Evolutionary conservation across 2,113 vertebrate genomes (phyloP), one percentile per base, ranked within the genome.

Genomic region (Sclerurus mexicanus): DNA sequence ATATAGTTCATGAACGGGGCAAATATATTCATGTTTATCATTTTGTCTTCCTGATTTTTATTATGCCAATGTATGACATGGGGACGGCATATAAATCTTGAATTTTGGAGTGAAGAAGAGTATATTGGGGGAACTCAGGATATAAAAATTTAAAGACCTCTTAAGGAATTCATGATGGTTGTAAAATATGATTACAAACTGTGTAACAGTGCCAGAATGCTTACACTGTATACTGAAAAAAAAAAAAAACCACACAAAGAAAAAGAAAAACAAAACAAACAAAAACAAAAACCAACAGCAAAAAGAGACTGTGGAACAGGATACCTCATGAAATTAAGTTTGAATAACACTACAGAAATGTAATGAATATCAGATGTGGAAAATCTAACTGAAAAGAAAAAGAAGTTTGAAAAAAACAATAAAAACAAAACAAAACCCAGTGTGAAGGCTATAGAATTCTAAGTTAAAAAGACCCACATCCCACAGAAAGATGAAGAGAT

Each of bases 101-200:
- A 95, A 69, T 81, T 90, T 84, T 93, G 35, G 44, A 77, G 25
- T 77, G 60, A 93, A 75, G n/a, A 81, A 53, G 25, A 42, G 13
- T 88, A 58, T 75, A 44, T 46, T 74, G 27, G 53, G 33, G 35
- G 23, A 93, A 10, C 9, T 58, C 24, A 66, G 13, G 31, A 44
- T 79, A 66, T 73, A 89, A 95, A 86, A 84, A 77, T 71, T 49
- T 93, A 83, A 95, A 83, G 52, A 90, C 4, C 55, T 86, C 24
- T 89, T 89, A 93, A 91, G 30, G 23, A 77, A 80, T 93, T 83
- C 11, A 33, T 66, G 37, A 35, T 84, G n/a, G 20, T 76, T 93
- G 37, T 91, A 95, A 95, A 96, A 88, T 91, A 81, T 3, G 7
- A 90, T 86, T 92, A 72, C 40, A 14, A 81, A 86, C 22, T 50